phyloP scores from a whole-genome alignment of 2,888 invertebrate genomes.

The Lepidochrysops patricia region DNA sequence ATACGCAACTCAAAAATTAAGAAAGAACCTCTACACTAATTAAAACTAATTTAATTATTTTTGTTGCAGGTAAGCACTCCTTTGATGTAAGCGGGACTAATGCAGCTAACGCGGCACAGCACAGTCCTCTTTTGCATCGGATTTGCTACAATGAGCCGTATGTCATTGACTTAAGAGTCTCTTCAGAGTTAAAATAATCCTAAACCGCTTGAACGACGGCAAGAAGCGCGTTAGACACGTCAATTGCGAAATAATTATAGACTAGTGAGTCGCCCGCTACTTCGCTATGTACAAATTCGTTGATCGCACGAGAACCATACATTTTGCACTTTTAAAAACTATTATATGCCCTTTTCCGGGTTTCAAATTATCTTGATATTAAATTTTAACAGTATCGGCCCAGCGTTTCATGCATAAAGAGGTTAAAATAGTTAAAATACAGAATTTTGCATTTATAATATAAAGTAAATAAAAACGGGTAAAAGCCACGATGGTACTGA shows the following conservation, averaged over 20 bases:
- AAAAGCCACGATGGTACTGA: slow-evolving; percentile 18
- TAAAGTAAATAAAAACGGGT: slow-evolving; percentile 20
- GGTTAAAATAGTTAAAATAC: too few relatives aligned
- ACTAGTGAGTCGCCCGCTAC: too few relatives aligned
- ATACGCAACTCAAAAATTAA: too few relatives aligned
- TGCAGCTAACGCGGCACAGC: background rate
- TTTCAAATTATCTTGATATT: too few relatives aligned
- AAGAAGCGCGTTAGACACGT: slow-evolving; percentile 28
- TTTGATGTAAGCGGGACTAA: background rate
- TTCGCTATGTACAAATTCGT: too few relatives aligned
- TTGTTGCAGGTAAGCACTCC: slow-evolving; percentile 5
- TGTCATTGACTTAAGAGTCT: background rate
- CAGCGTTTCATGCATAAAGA: too few relatives aligned
- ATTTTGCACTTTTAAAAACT: too few relatives aligned
- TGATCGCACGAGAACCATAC: too few relatives aligned
- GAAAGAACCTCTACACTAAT: too few relatives aligned
- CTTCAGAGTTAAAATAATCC: background rate
- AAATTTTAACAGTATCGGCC: too few relatives aligned
- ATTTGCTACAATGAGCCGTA: too few relatives aligned
- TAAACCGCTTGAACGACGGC: slow-evolving; percentile 22
- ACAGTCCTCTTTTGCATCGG: background rate
- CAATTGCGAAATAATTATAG: slow-evolving; percentile 28
- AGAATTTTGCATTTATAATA: slow-evolving; percentile 24
- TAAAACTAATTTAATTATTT: background rate
- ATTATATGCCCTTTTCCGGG: too few relatives aligned